Evolutionary conservation across 2,113 vertebrate genomes (phyloP), one percentile per base, ranked within the genome.

Genomic region (Heteronetta atricapilla): DNA sequence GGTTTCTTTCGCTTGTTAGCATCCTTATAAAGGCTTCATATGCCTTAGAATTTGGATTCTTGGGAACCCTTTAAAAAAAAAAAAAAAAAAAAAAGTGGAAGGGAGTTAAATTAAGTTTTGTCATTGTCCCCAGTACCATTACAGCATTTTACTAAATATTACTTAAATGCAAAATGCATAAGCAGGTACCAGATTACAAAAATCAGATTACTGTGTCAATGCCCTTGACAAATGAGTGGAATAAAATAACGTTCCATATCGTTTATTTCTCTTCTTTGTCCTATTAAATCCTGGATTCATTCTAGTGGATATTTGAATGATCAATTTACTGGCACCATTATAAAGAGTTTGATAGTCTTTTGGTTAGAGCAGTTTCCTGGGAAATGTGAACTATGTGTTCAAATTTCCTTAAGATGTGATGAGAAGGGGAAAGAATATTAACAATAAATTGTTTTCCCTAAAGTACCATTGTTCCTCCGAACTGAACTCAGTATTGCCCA

Each of bases 41-140:
- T 76, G 5, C 10, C 23, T 67, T 69, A 66, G 12, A 50, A 46
- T 53, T 36, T 56, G 2, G 28, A 52, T 70, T 79, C 23, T 67
- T 60, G 26, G 16, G 28, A 82, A 36, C 0, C 1, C 2, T 5
- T 42, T 59, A n/a, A n/a, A n/a, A n/a, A n/a, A n/a, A n/a, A n/a
- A n/a, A 7, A 62, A 73, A 83, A 75, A 48, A 16, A 50, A 40
- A 5, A 53, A 2, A 1, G 6, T 72, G 23, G 13, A 70, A 83
- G 10, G 13, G 15, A 76, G 12, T 11, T 56, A 87, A 76, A 11
- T 4, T 34, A 34, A 29, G 10, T 38, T 58, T 73, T 46, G 4
- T 33, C 4, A 46, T 68, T 40, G 8, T n/a, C 21, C 5, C 8
- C 42, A 40, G 2, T 33, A 33, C 8, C 0, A 0, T 40, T 62